phyloP scores from a whole-genome alignment of 1,140 invertebrate genomes.

The Aphidius gifuensis region DNA sequence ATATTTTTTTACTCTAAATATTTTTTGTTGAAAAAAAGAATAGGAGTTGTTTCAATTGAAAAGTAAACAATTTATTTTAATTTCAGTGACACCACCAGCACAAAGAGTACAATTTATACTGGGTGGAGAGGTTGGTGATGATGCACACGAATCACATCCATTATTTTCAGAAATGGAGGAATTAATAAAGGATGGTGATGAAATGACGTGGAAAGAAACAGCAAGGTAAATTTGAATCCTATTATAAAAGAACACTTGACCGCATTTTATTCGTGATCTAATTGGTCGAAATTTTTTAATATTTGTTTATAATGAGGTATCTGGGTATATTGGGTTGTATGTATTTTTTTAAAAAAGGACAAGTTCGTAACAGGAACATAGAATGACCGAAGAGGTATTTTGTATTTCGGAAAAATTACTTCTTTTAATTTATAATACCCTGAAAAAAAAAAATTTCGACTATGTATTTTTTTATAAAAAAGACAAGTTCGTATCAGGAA shows the following conservation, averaged over 20 bases:
- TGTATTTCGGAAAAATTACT: no score
- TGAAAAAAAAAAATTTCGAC: no score
- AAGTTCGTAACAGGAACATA: no score
- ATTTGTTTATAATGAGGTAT: no score
- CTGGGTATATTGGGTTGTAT: no score
- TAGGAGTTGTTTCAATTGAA: conserved; percentile 19
- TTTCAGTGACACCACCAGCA: conserved; percentile 80
- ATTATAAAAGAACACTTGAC: background rate
- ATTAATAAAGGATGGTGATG: conserved; percentile 79
- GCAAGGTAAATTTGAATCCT: conserved; percentile 61
- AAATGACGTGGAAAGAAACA: conserved; percentile 96
- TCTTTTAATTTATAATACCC: no score
- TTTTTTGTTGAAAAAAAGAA: background rate
- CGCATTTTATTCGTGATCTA: no score
- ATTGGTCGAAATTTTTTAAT: no score
- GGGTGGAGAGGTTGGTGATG: conserved; percentile 88
- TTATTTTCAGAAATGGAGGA: conserved; percentile 97
- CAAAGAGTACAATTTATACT: conserved; percentile 94
- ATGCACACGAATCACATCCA: conserved; percentile 77
- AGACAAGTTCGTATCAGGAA: no score
- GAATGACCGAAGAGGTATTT: no score
- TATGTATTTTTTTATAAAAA: no score
- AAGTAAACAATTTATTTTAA: conserved; percentile 15
- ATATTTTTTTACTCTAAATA: background rate
- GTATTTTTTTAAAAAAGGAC: no score